Evolutionary conservation across 2,888 invertebrate genomes (phyloP).

Genomic region (Thecocarcelia acutangulata): DNA sequence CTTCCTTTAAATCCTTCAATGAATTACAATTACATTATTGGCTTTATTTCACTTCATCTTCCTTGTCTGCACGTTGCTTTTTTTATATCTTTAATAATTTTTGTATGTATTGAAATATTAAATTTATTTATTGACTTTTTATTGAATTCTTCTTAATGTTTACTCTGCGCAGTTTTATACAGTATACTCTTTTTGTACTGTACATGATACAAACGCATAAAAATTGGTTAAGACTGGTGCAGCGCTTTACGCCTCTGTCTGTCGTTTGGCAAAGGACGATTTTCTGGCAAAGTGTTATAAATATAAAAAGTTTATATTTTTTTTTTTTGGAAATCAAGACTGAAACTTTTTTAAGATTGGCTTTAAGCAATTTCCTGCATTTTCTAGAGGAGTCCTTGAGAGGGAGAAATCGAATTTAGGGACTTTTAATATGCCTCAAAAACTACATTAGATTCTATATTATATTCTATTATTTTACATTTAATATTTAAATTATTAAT

Average conservation of each 20-base stretch:
- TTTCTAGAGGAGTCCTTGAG: no score
- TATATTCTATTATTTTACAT: no score
- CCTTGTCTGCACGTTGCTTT: not conserved
- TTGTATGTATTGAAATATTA: constrained; percentile 42
- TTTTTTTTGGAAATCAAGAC: no score
- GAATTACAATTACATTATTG: constrained; percentile 48
- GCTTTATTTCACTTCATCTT: constrained; percentile 18
- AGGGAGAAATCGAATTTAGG: no score
- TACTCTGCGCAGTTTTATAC: constrained; percentile 2
- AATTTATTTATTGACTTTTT: constrained; percentile 62
- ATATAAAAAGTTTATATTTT: no score
- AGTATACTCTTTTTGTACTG: not conserved
- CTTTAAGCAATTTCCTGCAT: no score
- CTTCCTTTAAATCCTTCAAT: constrained; percentile 9
- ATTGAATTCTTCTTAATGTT: constrained; percentile 48
- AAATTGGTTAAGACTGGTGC: constrained; percentile 29
- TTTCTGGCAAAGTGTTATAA: not conserved
- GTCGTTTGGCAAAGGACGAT: not conserved
- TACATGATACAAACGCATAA: constrained; percentile 38
- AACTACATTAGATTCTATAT: no score
- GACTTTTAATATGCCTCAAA: no score
- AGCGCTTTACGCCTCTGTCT: not conserved
- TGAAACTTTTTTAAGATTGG: no score
- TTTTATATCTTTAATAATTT: not conserved
- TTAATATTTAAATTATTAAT: no score